These are phyloP conservation scores for Emmelina monodactyla DNA, from an alignment of 2,888 invertebrate species.

Conservation along the genomic window DNA sequence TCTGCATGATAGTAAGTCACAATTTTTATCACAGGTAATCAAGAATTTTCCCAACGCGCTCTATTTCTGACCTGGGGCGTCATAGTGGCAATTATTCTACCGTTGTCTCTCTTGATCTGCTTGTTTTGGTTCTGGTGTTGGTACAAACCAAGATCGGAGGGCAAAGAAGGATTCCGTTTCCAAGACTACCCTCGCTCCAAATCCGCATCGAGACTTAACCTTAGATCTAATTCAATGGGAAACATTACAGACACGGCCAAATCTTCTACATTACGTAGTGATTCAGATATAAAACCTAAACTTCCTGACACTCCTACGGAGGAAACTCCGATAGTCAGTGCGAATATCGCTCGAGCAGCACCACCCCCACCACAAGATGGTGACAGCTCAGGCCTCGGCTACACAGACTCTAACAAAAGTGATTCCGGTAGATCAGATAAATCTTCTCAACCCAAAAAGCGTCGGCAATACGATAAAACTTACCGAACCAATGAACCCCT, in stretches of 20 bases:
- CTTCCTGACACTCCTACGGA: conserved; percentile 45
- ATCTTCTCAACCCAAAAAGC: conserved; percentile 65
- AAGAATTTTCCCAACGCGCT: conserved; percentile 74
- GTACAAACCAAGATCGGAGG: conserved; percentile 63
- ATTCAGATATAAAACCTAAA: conserved; percentile 40
- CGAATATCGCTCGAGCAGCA: conserved; percentile 31
- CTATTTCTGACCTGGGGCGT: conserved; percentile 78
- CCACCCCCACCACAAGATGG: conserved; percentile 40
- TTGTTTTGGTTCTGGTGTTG: conserved; percentile 71
- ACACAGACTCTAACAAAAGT: conserved; percentile 58
- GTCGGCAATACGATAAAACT: conserved; percentile 79
- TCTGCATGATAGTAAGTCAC: no score
- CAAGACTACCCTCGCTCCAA: conserved; percentile 64
- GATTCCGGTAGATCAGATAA: conserved; percentile 61
- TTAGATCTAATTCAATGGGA: conserved; percentile 61
- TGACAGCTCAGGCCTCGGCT: conserved; percentile 60
- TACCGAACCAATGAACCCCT: conserved; percentile 88
- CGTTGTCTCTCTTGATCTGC: conserved; percentile 69
- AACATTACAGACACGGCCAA: conserved; percentile 59
- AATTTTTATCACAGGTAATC: conserved; percentile 71
- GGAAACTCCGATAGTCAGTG: conserved; percentile 29
- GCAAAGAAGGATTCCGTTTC: conserved; percentile 65
- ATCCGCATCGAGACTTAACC: conserved; percentile 66
- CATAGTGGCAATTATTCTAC: conserved; percentile 75
- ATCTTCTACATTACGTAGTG: conserved; percentile 44